Conservation (phyloP, 2,797 vertebrate species). For the Coranthus polyacanthus region DNA sequence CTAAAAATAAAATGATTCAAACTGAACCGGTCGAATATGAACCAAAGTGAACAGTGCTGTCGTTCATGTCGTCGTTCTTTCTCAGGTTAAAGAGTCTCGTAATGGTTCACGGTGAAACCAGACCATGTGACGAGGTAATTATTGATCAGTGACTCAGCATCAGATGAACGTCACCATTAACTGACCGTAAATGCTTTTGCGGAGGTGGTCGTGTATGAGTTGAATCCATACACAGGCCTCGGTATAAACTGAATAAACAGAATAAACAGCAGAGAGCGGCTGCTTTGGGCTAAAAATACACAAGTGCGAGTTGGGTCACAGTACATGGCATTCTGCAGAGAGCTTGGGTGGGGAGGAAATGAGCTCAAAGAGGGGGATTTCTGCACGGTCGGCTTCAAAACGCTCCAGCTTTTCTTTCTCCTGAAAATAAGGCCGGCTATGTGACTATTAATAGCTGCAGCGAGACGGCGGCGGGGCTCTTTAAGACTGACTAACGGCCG, state of each 20-base stretch:
- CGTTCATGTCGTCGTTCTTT: not conserved
- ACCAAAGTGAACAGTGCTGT: not conserved
- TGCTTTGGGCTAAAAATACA: conserved; percentile 72
- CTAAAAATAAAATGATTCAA: too few species aligned
- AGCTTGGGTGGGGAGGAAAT: conserved; percentile 85
- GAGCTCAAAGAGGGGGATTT: conserved; percentile 63
- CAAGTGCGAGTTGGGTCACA: conserved; percentile 53
- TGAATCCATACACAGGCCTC: conserved; percentile 4
- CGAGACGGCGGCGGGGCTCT: conserved; percentile 51
- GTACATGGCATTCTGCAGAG: conserved; percentile 60
- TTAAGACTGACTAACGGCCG: conserved; percentile 69
- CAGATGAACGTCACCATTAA: too few species aligned
- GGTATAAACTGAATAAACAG: conserved; percentile 47
- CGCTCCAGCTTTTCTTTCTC: conserved; percentile 39
- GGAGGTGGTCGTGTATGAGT: too few species aligned
- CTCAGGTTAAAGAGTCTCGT: conserved; percentile 9
- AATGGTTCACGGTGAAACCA: conserved; percentile 44
- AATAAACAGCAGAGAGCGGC: conserved; percentile 6
- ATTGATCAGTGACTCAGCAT: conserved; percentile 42
- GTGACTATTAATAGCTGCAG: conserved; percentile 76
- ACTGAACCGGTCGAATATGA: not conserved
- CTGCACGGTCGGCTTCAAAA: conserved; percentile 25
- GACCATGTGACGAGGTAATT: conserved; percentile 26
- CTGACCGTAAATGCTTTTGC: too few species aligned
- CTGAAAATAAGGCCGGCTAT: conserved; percentile 33